Conservation (phyloP, 2,797 vertebrate genomes). For the Typhlichthys eigenmanni region DNA sequence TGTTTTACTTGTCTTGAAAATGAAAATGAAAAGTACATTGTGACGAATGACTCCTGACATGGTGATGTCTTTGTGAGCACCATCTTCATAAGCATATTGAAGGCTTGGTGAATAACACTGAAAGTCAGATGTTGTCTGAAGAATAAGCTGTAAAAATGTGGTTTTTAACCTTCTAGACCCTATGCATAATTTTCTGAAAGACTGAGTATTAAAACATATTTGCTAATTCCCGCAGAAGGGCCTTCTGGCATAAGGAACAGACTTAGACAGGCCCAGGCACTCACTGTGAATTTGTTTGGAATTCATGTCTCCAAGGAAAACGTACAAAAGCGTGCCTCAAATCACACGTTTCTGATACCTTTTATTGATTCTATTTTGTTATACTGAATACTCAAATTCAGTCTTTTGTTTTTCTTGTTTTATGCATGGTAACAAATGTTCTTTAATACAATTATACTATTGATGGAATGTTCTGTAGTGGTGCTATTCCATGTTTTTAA, state of each 20-base stretch:
- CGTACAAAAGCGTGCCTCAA: slow-evolving; percentile 75
- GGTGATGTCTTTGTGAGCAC: too few relatives aligned
- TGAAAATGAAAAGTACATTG: too few relatives aligned
- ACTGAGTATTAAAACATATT: slow-evolving; percentile 72
- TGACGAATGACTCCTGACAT: too few relatives aligned
- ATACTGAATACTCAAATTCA: background rate
- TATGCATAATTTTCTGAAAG: slow-evolving; percentile 54
- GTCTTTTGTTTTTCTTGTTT: background rate
- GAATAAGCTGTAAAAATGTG: background rate
- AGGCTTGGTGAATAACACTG: too few relatives aligned
- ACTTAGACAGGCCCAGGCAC: slow-evolving; percentile 83
- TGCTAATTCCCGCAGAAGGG: slow-evolving; percentile 76
- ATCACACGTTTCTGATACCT: slow-evolving; percentile 62
- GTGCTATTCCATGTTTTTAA: background rate
- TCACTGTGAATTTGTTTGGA: slow-evolving; percentile 84
- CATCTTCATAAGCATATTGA: too few relatives aligned
- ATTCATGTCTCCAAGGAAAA: slow-evolving; percentile 87
- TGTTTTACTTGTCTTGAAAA: too few relatives aligned
- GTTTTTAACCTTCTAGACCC: slow-evolving; percentile 24
- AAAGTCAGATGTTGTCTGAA: too few relatives aligned
- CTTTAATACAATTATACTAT: too few relatives aligned
- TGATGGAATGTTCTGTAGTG: too few relatives aligned
- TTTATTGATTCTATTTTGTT: slow-evolving; percentile 23
- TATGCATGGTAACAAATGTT: too few relatives aligned
- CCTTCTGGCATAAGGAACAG: slow-evolving; percentile 74